Evolutionary conservation across 2,888 invertebrate species (phyloP), one percentile per base, ranked within the genome.

Genomic region (Philopedon plagiatum): DNA sequence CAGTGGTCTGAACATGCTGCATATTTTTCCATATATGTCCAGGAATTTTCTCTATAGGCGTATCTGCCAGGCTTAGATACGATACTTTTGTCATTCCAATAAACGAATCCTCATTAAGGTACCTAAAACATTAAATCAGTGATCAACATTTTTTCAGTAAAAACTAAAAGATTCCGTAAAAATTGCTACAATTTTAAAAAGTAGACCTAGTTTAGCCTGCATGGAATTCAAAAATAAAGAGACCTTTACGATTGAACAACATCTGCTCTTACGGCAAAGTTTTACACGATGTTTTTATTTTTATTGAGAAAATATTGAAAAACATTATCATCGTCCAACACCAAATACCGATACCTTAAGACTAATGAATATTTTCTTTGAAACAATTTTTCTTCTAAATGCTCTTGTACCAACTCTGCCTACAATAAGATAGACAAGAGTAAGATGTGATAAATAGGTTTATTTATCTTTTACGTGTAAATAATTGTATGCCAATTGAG

Each of bases 1-100:
- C 95, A 72, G 97, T 87, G 0, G 93, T 93, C 81, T 91, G 91
- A 68, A 97, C 88, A 76, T 92, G 90, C 0, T 94, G 92, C 85
- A 95, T 88, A 80, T 93, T 92, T 61, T 90, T 89, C 71, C 94
- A 87, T 51, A 94, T 90, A 76, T 93, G 91, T 56, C 91, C 89
- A 3, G 96, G 96, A 85, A 96, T 90, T 78, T 91, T 90, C 37
- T 90, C 87, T 75, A 96, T 86, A 61, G 90, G 88, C 85, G 96
- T 96, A 86, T 94, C 94, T 8, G 94, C 92, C 75, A 96, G 86
- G 81, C 94, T 94, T 81, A 96, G 89, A 86, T 90, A 93, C 78
- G 90, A 91, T 73, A 93, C 90, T 78, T 91, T 88, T 77, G 91
- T 90, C 83, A 95, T 85, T 76, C 94, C 94, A 71, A 91, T 89